Conservation (phyloP, 1,140 invertebrate genomes). For the Myzus persicae region DNA sequence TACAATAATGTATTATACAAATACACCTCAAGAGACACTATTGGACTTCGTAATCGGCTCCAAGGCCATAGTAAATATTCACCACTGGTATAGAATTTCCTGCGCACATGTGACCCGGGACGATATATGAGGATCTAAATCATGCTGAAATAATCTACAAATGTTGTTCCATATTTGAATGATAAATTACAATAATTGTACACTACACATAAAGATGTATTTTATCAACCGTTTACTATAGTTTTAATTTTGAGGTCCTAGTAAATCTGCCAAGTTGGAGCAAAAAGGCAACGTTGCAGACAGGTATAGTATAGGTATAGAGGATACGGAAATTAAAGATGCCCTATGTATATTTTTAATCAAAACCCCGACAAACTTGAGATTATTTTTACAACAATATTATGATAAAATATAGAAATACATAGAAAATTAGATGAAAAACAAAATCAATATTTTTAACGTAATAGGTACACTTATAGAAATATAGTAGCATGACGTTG, state of each 20-base stretch:
- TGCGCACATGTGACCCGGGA: neutral
- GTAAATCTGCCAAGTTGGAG: neutral
- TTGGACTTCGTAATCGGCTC: neutral
- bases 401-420: too few species aligned
- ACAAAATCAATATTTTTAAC: neutral
- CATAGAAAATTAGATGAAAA: neutral
- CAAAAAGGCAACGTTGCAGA: neutral
- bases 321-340: neutral
- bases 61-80: neutral
- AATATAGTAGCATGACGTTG: neutral
- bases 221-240: neutral
- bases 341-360: neutral
- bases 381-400: neutral
- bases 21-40: neutral
- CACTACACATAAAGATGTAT: neutral
- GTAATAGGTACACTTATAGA: neutral
- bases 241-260: neutral
- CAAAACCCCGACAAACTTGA: neutral
- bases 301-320: neutral
- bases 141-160: neutral
- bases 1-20: neutral
- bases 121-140: neutral
- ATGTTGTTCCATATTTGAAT: neutral
- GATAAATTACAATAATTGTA: neutral
- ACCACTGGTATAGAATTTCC: neutral